These are phyloP conservation scores for Odontomyia ornata DNA, from an alignment of 2,888 invertebrate genomes.

Conservation along the genomic window DNA sequence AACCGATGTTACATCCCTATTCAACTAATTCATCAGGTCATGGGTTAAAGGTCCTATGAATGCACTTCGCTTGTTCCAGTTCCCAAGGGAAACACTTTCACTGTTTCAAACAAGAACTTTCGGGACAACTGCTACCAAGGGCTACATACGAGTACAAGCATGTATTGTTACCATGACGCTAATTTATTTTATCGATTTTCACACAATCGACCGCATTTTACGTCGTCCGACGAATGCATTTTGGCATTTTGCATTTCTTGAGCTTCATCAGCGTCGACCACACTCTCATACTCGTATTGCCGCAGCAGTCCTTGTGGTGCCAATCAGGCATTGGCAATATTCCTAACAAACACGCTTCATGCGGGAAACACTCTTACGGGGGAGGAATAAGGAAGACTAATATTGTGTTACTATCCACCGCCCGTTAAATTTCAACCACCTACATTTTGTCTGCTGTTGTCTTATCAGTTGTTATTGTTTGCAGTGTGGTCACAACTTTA, in stretches of 20 bases:
- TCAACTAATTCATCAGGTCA: no score
- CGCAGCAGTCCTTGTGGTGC: constrained; percentile 19
- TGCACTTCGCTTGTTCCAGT: background rate
- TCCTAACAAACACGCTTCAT: background rate
- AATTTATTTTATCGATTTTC: constrained; percentile 44
- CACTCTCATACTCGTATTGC: no score
- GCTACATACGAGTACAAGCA: background rate
- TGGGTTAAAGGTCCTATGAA: background rate
- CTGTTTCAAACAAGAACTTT: background rate
- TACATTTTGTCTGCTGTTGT: constrained; percentile 33
- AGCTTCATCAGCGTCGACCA: background rate
- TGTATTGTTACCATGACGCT: constrained; percentile 36
- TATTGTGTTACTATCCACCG: background rate
- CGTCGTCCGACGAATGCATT: constrained; percentile 6
- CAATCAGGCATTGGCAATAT: background rate
- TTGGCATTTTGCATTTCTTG: constrained; percentile 26
- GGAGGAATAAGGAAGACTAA: background rate
- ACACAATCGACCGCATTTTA: constrained; percentile 12
- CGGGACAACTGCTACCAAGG: background rate
- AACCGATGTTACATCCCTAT: no score
- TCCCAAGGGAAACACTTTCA: constrained; percentile 1
- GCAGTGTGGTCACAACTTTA: constrained; percentile 22
- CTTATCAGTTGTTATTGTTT: constrained; percentile 37
- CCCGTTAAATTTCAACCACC: background rate
- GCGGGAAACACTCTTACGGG: background rate